Evolutionary conservation across 2,888 invertebrate genomes (phyloP), one percentile per base, ranked within the genome.

Genomic region (Pterostichus niger): DNA sequence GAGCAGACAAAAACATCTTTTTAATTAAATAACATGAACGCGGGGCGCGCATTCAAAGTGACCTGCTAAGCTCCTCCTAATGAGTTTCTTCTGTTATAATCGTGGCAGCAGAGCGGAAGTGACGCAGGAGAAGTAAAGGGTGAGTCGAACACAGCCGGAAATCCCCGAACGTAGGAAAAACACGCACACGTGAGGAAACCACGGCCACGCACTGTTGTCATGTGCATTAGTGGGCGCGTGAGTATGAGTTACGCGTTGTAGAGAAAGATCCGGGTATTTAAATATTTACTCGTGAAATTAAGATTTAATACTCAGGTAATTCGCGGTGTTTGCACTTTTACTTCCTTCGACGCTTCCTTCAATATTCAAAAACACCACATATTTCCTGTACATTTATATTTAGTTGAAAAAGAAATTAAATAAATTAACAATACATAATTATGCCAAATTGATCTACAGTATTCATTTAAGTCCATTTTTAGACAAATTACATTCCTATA

Each of bases 31-130:
- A 81, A 73, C 71, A 81, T 13, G 15, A 49, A n/a, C 56, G 54
- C 40, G 13, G 46, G 31, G 64, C 40, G 31, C 76, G 79, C 81
- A 81, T 81, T 81, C 71, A 68, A 40, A 81, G 54, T 71, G 81
- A 81, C 71, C 81, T 81, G 68, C 73, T 81, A 81, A 81, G 71
- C 81, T 81, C 71, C 56, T 71, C 35, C 71, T 81, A 81, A 81
- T 71, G 81, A 81, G 71, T 81, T 81, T 81, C 71, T 81, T 71
- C 54, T 81, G 81, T 81, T 81, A 81, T 71, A 81, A 73, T 81
- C 81, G 56, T 49, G 40, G 33, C 71, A 56, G 73, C 15, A 6
- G 54, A 33, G 40, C 61, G 49, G 52, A 17, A 31, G 59, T 35
- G 44, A 31, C 61, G 31, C 68, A 17, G 24, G 17, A 46, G 44